Percentiles rank a stretch among this genome's conserved stretches.
phyloP scores from a whole-genome alignment of 2,113 vertebrate species.

The Chrysochloris asiatica region DNA sequence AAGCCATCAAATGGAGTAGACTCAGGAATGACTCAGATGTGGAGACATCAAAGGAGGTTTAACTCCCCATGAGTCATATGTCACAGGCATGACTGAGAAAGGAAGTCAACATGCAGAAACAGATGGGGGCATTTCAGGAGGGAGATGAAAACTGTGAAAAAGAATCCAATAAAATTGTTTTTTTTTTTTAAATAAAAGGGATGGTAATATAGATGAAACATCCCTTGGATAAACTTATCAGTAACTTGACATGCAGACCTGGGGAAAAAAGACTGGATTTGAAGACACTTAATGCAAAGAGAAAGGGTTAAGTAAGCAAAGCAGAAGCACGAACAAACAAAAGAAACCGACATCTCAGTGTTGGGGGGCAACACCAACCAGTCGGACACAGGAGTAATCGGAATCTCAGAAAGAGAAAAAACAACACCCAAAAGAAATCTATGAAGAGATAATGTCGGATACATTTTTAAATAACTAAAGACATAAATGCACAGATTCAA shows the following conservation, averaged over 20 bases:
- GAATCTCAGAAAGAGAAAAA: background rate
- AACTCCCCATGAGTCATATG: too few species aligned
- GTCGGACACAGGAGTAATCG: background rate
- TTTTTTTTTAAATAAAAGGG: background rate
- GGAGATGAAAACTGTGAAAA: background rate
- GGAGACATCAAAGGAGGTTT: background rate
- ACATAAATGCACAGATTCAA: background rate
- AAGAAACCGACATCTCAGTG: background rate
- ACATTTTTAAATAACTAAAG: background rate
- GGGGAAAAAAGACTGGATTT: fast-evolving
- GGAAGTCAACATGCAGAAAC: background rate
- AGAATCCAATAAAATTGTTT: background rate
- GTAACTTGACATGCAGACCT: fast-evolving
- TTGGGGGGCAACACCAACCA: background rate
- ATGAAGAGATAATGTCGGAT: background rate
- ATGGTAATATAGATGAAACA: background rate
- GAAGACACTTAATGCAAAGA: background rate
- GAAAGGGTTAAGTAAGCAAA: background rate
- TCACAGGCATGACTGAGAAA: background rate
- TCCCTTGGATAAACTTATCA: background rate
- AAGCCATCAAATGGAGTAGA: background rate
- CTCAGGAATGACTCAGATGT: background rate
- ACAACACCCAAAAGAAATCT: background rate
- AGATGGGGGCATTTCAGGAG: background rate
- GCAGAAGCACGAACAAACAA: too few species aligned